A percentile compares a stretch with the other conserved stretches of the same genome.
Conservation (phyloP, 2,113 vertebrate genomes). For the Probosciger aterrimus region DNA sequence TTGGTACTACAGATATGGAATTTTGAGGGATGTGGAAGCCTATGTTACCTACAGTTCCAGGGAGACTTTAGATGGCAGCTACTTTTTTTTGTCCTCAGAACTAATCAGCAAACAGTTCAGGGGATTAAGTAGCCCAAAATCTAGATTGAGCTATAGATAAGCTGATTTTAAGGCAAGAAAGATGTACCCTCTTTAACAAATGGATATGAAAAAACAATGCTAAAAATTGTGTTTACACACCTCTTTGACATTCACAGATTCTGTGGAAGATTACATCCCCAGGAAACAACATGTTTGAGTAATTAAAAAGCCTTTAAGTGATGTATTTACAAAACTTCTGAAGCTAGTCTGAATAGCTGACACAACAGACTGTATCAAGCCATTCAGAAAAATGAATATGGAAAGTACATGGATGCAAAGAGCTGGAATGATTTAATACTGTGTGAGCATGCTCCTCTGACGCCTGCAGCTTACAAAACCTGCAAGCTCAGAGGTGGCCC, state of each 20-base stretch:
- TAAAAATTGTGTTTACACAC: background rate
- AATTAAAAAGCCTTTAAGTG: background rate
- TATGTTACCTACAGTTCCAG: background rate
- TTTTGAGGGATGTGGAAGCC: background rate
- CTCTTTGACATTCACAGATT: background rate
- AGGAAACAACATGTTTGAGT: background rate
- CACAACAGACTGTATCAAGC: background rate
- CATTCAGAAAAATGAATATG: background rate
- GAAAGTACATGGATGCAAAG: background rate
- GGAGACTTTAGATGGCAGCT: background rate
- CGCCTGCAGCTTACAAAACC: background rate
- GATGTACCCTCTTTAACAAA: background rate
- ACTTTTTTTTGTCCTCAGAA: background rate
- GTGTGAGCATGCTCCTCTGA: background rate
- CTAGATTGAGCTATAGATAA: background rate
- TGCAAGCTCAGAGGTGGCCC: background rate
- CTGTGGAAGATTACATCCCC: background rate
- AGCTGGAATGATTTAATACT: background rate
- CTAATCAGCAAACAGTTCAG: background rate
- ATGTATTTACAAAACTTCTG: background rate
- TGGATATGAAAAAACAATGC: background rate
- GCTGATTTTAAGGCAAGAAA: background rate
- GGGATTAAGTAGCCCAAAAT: background rate
- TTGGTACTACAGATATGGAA: background rate
- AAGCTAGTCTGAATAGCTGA: background rate